Conservation (phyloP, 2,888 invertebrate species). For the Rhagophthalmus giganteus region DNA sequence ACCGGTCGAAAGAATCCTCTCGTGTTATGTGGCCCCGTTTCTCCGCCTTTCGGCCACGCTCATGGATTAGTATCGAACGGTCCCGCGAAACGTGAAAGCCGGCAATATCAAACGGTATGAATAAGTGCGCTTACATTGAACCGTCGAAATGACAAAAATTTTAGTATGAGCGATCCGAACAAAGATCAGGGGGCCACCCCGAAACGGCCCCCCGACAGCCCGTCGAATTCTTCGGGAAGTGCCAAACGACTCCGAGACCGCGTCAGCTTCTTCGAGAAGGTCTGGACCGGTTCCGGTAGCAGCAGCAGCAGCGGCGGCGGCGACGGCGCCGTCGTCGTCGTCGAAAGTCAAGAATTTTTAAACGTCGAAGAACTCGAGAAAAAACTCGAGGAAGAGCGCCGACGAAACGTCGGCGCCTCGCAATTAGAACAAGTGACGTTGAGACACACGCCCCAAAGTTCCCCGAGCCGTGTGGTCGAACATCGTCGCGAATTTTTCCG, state of each 20-base stretch:
- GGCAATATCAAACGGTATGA: slow-evolving; percentile 18
- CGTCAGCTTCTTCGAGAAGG: slow-evolving; percentile 79
- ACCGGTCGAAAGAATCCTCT: slow-evolving; percentile 38
- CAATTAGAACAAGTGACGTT: slow-evolving; percentile 65
- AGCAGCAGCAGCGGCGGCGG: no score
- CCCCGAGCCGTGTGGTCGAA: slow-evolving; percentile 41
- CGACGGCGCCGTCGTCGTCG: no score
- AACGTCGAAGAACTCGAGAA: slow-evolving; percentile 43
- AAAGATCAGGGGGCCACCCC: slow-evolving; percentile 44
- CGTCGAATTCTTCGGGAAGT: slow-evolving; percentile 49
- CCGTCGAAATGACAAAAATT: slow-evolving; percentile 14
- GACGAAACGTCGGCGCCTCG: slow-evolving; percentile 44
- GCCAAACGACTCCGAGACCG: slow-evolving; percentile 66
- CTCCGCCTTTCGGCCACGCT: slow-evolving; percentile 37
- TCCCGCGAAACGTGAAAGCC: slow-evolving; percentile 40
- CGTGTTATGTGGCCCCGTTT: slow-evolving; percentile 32
- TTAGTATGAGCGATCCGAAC: slow-evolving; percentile 37
- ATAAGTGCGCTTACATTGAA: slow-evolving; percentile 22
- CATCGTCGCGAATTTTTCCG: slow-evolving; percentile 42
- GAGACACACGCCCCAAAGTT: slow-evolving; percentile 59
- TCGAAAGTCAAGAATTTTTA: slow-evolving; percentile 12
- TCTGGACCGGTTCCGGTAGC: slow-evolving; percentile 63
- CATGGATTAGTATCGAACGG: slow-evolving; percentile 50
- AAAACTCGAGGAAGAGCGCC: slow-evolving; percentile 41
- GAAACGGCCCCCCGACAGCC: slow-evolving; percentile 42